Conservation (phyloP, 2,113 vertebrate species). For the Pterocles gutturalis region DNA sequence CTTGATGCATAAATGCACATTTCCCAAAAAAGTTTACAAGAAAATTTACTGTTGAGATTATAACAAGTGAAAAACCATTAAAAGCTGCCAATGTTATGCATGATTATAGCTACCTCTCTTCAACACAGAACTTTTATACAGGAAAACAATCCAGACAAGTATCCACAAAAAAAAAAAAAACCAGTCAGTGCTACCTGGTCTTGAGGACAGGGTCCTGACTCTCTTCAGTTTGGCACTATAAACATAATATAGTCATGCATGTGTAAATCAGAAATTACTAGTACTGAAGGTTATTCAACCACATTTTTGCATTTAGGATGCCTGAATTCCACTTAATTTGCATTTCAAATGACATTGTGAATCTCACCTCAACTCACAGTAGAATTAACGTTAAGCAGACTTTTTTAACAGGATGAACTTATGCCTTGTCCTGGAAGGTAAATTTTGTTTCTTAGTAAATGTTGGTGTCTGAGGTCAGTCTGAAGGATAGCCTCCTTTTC, state of each 20-base stretch:
- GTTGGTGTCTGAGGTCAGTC: neutral
- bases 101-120: neutral
- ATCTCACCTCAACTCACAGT: neutral
- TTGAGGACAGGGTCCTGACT: neutral
- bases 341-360: neutral
- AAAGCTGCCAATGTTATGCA: neutral
- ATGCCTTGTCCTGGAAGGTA: neutral
- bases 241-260: neutral
- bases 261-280: neutral
- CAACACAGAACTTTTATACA: neutral
- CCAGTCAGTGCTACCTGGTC: neutral
- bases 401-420: neutral
- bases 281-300: neutral
- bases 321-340: neutral
- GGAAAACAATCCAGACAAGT: neutral
- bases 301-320: neutral
- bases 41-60: neutral
- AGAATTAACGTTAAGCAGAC: neutral
- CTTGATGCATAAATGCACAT: neutral
- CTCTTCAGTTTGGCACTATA: fast-evolving
- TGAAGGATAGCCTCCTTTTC: neutral
- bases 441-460: neutral
- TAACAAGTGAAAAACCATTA: neutral
- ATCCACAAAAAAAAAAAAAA: neutral
- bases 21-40: neutral